Base-by-base conservation (phyloP, 2,888 invertebrate species). In the Drosophila recens region DNA sequence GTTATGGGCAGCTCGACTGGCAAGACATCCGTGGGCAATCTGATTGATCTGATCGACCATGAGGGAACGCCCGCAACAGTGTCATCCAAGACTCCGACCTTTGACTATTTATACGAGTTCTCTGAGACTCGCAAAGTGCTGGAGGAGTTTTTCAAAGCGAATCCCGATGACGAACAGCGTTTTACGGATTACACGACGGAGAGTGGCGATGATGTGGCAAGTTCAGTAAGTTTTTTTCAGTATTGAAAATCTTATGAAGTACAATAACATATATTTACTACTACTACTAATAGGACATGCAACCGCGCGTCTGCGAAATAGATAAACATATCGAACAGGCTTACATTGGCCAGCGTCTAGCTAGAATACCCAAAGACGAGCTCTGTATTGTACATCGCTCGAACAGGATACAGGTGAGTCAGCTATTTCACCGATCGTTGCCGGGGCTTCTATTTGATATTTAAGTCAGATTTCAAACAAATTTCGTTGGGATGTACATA, bases 101-200 rank as follows among this genome's bases (percentile, higher is more conserved):
- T 97, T 91, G 97, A 97, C 93, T 97, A 97, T 93, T 93, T 97
- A 74, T 97, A 97, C 92, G 98, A 98, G 93, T 97, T 97, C 93
- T 97, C 97, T 0, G 97, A 98, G 93, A 98, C 98, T 27, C 94
- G 97, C 79, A 97, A 97, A 93, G 97, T 98, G 51, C 93, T 98
- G 46, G 97, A 98, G 91, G 97, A 98, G 93, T 98, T 98, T 93
- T 98, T 97, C 93, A 96, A 96, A 91, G 96, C 96, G 88, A 95
- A 95, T 89, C 94, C 94, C 67, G 95, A 94, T 20, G 92, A 94
- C 30, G 91, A 92, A 58, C 92, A 93, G 71, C 93, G 94, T 61
- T 93, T 90, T 72, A 88, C 90, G 9, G 92, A 92, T 69, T 91
- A 90, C 43, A 85, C 90, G 20, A 69, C 87, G 2, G 92, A 92